Base-by-base conservation (phyloP, 2,113 vertebrate genomes). In the Psophia crepitans region DNA sequence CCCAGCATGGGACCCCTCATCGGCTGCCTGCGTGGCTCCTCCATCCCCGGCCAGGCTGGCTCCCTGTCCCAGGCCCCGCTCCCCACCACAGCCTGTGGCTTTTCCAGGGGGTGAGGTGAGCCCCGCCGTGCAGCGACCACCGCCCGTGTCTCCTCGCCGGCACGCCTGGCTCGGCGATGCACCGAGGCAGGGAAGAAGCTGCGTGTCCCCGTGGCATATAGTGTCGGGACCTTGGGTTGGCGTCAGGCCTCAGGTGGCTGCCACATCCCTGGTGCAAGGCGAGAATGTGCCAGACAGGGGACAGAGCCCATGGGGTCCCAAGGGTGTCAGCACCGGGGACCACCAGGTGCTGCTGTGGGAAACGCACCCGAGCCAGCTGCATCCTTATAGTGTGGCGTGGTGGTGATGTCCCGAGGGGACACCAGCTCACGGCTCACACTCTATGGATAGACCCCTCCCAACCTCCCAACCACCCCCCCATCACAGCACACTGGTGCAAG, bases 301-400 rank as follows among this genome's bases (percentile, higher is more conserved):
- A 76, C 10, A 9, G 30, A 86, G 61, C 53, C 35, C 11, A 13
- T 19, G 43, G 44, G 22, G 26, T 68, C 22, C 54, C 56, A 39
- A 22, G 15, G 0, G 4, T 37, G 39, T 35, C 7, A 3, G 44
- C 3, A 23, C 6, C 5, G n/a, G n/a, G n/a, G n/a, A n/a, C n/a
- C n/a, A n/a, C n/a, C n/a, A n/a, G n/a, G n/a, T n/a, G n/a, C n/a
- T n/a, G n/a, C n/a, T n/a, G n/a, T n/a, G n/a, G n/a, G n/a, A n/a
- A 86, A 87, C 0, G 0, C 5, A 1, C 20, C 60, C 8, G 5
- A 78, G 56, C 30, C 41, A 78, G 33, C 46, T 85, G 18, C 51
- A 65, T 49, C 81, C 46, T 46, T 6, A 5, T 26, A n/a, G 19
- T 1, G 16, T 2, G 1, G 23, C 2, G 1, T 32, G 44, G 24